Percentiles rank a stretch among this genome's conserved stretches.
These are phyloP conservation scores for Molorchus minor DNA, from an alignment of 2,888 invertebrate genomes.

Conservation along the genomic window DNA sequence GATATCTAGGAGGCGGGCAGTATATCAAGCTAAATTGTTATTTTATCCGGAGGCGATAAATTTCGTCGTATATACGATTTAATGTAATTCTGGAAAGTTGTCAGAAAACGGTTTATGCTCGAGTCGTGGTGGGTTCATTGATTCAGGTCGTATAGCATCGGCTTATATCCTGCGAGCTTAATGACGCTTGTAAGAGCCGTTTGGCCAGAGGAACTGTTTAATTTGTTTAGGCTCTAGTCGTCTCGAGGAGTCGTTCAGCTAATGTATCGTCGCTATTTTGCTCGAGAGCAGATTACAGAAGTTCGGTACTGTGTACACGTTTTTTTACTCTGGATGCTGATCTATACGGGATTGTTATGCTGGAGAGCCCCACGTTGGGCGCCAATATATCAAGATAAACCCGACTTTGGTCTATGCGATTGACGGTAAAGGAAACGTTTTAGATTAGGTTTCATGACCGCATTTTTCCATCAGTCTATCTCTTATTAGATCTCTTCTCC, in stretches of 20 bases:
- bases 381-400: no score
- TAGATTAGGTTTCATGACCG: no score
- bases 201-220: conserved; percentile 38
- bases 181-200: conserved; percentile 42
- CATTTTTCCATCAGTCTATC: no score
- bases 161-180: conserved; percentile 38
- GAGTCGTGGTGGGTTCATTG: conserved; percentile 20
- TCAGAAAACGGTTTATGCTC: conserved; percentile 30
- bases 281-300: conserved; percentile 26
- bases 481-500: no score
- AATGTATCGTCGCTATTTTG: conserved; percentile 35
- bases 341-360: no score
- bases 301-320: no score
- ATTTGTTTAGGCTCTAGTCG: conserved; percentile 36
- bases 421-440: no score
- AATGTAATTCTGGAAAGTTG: conserved; percentile 27
- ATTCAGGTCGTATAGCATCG: conserved; percentile 29
- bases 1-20: conserved; percentile 31
- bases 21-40: conserved; percentile 37
- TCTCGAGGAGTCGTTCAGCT: conserved; percentile 28
- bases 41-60: conserved; percentile 35
- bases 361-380: no score
- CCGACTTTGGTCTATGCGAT: no score
- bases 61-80: conserved; percentile 27
- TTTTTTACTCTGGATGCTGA: no score